These are phyloP conservation scores for Apogon hyalosoma DNA, from an alignment of 2,797 vertebrate genomes.

Conservation along the genomic window DNA sequence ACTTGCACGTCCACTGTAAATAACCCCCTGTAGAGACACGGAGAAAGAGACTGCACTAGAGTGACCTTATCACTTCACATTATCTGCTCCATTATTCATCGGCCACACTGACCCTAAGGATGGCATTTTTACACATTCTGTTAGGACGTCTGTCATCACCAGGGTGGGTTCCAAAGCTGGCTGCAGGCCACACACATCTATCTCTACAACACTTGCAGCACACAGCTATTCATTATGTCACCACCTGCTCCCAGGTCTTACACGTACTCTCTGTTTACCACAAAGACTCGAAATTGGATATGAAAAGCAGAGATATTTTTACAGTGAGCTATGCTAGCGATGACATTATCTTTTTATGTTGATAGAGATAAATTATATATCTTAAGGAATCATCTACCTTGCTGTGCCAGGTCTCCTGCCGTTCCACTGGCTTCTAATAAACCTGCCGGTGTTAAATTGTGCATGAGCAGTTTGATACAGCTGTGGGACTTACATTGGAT, in stretches of 20 bases:
- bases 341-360: conserved; percentile 46
- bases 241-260: conserved; percentile 65
- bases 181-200: conserved; percentile 66
- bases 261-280: conserved; percentile 47
- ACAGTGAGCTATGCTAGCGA: conserved; percentile 16
- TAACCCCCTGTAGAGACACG: conserved; percentile 48
- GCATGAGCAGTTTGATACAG: conserved; percentile 50
- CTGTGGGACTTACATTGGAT: conserved; percentile 90
- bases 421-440: conserved; percentile 52
- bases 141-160: conserved; percentile 73
- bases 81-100: conserved; percentile 78
- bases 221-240: conserved; percentile 58
- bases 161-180: conserved; percentile 63
- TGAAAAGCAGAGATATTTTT: conserved; percentile 51
- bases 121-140: conserved; percentile 75
- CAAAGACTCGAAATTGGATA: conserved; percentile 41
- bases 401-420: conserved; percentile 26
- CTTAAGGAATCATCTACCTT: conserved; percentile 35
- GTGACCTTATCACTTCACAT: conserved; percentile 79
- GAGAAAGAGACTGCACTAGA: conserved; percentile 50
- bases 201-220: conserved; percentile 54
- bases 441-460: conserved; percentile 57
- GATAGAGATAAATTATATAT: conserved; percentile 62
- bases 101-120: conserved; percentile 72
- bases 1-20: conserved; percentile 59